phyloP scores from a whole-genome alignment of 2,888 invertebrate genomes.

The Cephonodes hylas region DNA sequence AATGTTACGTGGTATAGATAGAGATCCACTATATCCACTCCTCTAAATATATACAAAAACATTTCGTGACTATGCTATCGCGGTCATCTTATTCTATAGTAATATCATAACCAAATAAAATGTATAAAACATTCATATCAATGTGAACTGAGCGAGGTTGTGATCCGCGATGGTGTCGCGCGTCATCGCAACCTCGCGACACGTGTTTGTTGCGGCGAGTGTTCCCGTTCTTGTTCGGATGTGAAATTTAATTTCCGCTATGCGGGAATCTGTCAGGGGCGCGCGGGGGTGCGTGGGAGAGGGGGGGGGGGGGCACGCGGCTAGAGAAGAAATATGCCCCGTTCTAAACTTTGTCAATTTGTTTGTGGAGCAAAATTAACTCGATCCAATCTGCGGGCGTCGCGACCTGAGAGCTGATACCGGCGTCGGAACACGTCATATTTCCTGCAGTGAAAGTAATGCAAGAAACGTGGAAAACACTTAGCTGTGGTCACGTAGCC shows the following conservation, averaged over 20 bases:
- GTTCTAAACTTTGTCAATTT: conserved; percentile 82
- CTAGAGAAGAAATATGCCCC: conserved; percentile 78
- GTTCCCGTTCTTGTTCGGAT: conserved; percentile 76
- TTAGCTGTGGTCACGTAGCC: too few relatives aligned
- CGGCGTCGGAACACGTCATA: conserved; percentile 51
- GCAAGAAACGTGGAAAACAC: conserved; percentile 12
- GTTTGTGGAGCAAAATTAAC: conserved; percentile 81
- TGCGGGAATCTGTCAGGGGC: conserved; percentile 72
- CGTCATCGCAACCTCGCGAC: conserved; percentile 51
- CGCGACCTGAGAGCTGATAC: conserved; percentile 65
- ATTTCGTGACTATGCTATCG: too few relatives aligned
- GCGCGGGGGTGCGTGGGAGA: conserved; percentile 43
- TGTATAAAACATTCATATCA: not conserved
- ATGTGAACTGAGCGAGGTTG: not conserved
- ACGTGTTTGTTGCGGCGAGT: conserved; percentile 68
- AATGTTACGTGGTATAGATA: too few relatives aligned
- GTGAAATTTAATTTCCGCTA: conserved; percentile 81
- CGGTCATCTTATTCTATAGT: too few relatives aligned
- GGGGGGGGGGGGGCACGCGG: conserved; percentile 41
- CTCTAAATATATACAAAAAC: too few relatives aligned
- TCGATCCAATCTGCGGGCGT: conserved; percentile 78
- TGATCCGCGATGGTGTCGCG: conserved; percentile 23
- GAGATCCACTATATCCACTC: too few relatives aligned
- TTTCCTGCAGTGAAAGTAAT: conserved; percentile 57
- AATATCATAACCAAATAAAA: not conserved